Evolutionary conservation across 2,113 vertebrate species (phyloP), one percentile per base, ranked within the genome.

Genomic region (Pyxicephalus adspersus): DNA sequence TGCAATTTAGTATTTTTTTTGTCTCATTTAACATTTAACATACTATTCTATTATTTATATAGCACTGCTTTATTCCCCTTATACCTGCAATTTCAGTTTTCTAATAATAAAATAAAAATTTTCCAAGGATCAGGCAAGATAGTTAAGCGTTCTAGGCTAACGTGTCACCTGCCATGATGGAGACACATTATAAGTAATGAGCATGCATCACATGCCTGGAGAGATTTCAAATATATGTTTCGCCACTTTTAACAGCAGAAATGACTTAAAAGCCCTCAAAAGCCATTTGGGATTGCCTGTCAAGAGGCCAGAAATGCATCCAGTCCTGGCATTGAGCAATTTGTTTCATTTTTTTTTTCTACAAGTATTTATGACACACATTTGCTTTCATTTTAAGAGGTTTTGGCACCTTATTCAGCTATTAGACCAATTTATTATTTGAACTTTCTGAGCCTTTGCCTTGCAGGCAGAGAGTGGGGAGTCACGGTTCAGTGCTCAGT

Each of bases 301-400:
- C 77, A 79, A 68, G 76, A 67, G 65, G 77, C 77, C 77, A 79
- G 65, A 58, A 79, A 68, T 67, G 77, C 77, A 79, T 58, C 65
- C 29, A 67, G 26, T 66, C 64, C 64, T 79, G 65, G 77, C 77
- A 68, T 68, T 60, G 64, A 68, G 65, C 65, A 79, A 79, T 68
- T 79, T 79, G 77, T 60, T 79, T 79, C 77, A 68, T 79, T 68
- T 54, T 70, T n/a, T n/a, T 68, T 67, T 54, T 79, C 64, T 79
- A 64, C 29, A 79, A 79, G 77, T 79, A 79, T 79, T 79, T 79
- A 79, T 79, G 77, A 79, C 64, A 79, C 77, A 79, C 77, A 79
- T 79, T 79, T 79, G 77, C 77, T 82, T 75, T 82, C 80, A 82
- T 82, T 82, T 82, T 82, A 82, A 82, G 51, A 29, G 63, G 31